Evolutionary conservation across 1,140 invertebrate genomes (phyloP).

Genomic region (Brachionus asplanchnoidis): DNA sequence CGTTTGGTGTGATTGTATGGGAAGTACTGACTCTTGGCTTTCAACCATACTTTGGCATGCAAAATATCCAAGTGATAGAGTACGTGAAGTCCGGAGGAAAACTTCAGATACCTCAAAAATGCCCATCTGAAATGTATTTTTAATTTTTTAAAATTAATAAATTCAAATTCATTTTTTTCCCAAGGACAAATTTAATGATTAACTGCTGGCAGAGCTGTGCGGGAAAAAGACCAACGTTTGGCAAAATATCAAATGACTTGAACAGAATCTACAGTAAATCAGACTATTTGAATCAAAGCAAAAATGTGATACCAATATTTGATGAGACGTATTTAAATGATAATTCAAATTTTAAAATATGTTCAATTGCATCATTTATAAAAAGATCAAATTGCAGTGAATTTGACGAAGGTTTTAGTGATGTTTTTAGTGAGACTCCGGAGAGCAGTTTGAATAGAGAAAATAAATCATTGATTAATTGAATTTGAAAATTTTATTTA

Average conservation of each 20-base stretch:
- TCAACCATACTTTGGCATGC: neutral
- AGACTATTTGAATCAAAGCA: neutral
- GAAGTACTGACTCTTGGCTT: slow-evolving; percentile 62
- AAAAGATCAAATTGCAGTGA: slow-evolving; percentile 16
- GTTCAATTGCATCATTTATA: neutral
- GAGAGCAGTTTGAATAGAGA: neutral
- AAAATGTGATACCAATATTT: slow-evolving; percentile 1
- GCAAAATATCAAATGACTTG: neutral
- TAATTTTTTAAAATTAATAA: neutral
- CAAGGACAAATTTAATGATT: neutral
- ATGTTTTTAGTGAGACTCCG: neutral
- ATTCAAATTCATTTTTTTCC: neutral
- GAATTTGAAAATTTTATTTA: neutral
- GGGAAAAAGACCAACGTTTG: neutral
- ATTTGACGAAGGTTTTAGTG: slow-evolving; percentile 17
- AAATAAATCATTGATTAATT: slow-evolving; percentile 18
- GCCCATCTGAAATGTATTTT: neutral
- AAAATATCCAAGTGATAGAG: slow-evolving; percentile 31
- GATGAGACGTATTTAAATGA: slow-evolving; percentile 15
- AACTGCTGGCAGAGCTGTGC: neutral
- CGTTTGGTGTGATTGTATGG: slow-evolving; percentile 83
- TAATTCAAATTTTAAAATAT: neutral
- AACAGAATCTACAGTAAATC: neutral
- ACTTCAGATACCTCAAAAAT: neutral
- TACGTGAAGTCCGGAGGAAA: neutral